A percentile compares a stretch with the other conserved stretches of the same genome.
Evolutionary conservation across 2,113 vertebrate genomes (phyloP).

Genomic region (Ramphastos sulfuratus): DNA sequence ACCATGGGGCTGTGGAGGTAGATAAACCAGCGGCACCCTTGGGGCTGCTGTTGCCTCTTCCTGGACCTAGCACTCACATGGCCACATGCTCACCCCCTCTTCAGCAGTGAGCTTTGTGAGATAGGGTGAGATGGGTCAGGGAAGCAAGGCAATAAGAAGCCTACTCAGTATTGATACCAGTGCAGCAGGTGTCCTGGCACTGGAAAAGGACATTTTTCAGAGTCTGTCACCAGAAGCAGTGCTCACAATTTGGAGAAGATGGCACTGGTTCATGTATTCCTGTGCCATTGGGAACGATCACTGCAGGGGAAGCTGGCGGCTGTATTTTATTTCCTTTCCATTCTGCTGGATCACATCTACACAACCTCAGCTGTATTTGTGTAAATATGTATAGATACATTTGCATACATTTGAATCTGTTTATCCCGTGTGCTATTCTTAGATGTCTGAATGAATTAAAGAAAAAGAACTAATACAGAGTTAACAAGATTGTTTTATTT

Average conservation of each 20-base stretch:
- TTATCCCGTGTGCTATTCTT: neutral
- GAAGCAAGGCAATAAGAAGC: neutral
- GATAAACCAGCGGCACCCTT: neutral
- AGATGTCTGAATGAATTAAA: neutral
- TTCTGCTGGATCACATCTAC: neutral
- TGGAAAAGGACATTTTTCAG: neutral
- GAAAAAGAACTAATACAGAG: neutral
- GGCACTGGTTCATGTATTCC: neutral
- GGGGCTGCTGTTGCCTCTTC: neutral
- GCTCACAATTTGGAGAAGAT: neutral
- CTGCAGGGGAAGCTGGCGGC: neutral
- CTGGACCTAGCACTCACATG: rapidly evolving
- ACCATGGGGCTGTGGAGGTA: neutral
- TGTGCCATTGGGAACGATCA: neutral
- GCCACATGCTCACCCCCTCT: neutral
- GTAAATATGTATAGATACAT: conserved; percentile 8
- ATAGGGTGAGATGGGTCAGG: neutral
- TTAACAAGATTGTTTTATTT: neutral
- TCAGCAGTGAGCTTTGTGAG: neutral
- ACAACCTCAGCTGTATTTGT: conserved; percentile 19
- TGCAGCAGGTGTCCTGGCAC: neutral
- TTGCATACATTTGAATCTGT: conserved; percentile 46
- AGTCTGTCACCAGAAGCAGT: neutral
- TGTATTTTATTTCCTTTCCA: neutral
- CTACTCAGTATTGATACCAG: neutral